A percentile compares a stretch with the other conserved stretches of the same genome.
Conservation (phyloP, 2,888 invertebrate genomes). For the Yponomeuta malinellus region DNA sequence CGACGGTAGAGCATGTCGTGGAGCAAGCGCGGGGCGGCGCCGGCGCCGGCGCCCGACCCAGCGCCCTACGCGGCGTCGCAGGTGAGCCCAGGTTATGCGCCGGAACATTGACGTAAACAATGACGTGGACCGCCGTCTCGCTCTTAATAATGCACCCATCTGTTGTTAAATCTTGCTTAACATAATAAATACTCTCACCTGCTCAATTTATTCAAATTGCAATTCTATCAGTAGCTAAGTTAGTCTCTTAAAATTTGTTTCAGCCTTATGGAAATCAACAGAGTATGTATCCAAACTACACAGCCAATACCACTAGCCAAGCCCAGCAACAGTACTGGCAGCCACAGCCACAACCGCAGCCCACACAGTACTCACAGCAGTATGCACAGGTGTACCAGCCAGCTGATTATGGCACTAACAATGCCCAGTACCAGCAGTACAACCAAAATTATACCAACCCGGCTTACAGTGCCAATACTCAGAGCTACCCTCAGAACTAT, state of each 20-base stretch:
- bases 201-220: not conserved
- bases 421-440: constrained; percentile 43
- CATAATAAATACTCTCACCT: not conserved
- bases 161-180: not conserved
- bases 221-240: not conserved
- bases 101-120: constrained; percentile 52
- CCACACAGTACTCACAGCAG: constrained; percentile 31
- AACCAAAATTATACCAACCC: constrained; percentile 50
- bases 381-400: constrained; percentile 52
- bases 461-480: constrained; percentile 38
- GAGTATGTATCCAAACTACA: constrained; percentile 52
- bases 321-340: constrained; percentile 59
- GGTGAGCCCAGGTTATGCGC: constrained; percentile 57
- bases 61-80: constrained; percentile 43
- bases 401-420: constrained; percentile 27
- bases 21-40: constrained; percentile 53
- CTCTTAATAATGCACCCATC: constrained; percentile 17
- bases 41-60: constrained; percentile 38
- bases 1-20: constrained; percentile 64
- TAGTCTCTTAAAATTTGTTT: constrained; percentile 25
- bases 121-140: constrained; percentile 52
- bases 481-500: constrained; percentile 45
- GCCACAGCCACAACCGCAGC: constrained; percentile 30
- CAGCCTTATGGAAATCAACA: constrained; percentile 58
- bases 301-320: constrained; percentile 26